Percentiles rank a stretch among this genome's conserved stretches.
phyloP scores from a whole-genome alignment of 2,797 vertebrate genomes.

The Diplodus puntazzo region DNA sequence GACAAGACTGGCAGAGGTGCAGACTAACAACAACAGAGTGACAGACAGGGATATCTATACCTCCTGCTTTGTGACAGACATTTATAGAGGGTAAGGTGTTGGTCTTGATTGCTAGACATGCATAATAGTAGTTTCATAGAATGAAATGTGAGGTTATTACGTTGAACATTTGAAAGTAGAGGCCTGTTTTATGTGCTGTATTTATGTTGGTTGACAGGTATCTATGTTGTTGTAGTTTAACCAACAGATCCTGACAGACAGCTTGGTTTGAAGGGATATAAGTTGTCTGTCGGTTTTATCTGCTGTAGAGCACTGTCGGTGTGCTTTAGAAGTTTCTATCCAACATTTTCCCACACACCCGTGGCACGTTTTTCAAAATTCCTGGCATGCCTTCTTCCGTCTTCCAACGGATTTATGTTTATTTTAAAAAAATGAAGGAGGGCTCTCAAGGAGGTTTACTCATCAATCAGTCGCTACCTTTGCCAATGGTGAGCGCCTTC shows the following conservation, averaged over 20 bases:
- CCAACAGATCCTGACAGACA: constrained; percentile 1
- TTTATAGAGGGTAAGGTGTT: constrained; percentile 67
- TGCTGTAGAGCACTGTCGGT: not conserved
- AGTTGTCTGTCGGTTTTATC: not conserved
- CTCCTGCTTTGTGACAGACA: constrained; percentile 35
- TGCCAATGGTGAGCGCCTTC: not conserved
- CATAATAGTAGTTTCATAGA: not conserved
- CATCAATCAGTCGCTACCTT: constrained; percentile 23
- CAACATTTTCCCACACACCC: constrained; percentile 38
- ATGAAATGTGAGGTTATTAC: not conserved
- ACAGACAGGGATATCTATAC: constrained; percentile 47
- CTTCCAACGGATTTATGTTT: constrained; percentile 33
- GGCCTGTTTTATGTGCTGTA: not conserved
- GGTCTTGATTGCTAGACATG: constrained; percentile 8
- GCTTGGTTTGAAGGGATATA: not conserved
- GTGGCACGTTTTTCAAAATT: constrained; percentile 34
- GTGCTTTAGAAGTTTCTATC: constrained; percentile 10
- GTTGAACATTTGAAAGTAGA: too few species aligned
- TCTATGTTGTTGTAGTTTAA: not conserved
- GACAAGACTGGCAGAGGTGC: constrained; percentile 58
- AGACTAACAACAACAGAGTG: constrained; percentile 48
- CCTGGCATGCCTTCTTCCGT: constrained; percentile 33
- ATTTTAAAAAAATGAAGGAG: not conserved
- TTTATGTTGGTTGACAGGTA: constrained; percentile 17
- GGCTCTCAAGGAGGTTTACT: constrained; percentile 7